phyloP scores from a whole-genome alignment of 2,113 vertebrate genomes.

The Lathamus discolor region DNA sequence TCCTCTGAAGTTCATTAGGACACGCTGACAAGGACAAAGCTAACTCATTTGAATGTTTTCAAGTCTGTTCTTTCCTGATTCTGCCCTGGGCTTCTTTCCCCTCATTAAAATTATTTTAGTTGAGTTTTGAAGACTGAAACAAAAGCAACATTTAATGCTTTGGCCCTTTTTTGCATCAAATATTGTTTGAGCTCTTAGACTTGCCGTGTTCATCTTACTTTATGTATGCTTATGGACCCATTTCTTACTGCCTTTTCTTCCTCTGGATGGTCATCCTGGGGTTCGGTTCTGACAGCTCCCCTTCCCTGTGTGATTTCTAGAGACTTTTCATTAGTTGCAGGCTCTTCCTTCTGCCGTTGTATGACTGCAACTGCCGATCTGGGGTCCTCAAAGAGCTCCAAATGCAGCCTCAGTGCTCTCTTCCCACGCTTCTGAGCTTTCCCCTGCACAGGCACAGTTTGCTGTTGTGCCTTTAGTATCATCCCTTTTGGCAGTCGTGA shows the following conservation, averaged over 20 bases:
- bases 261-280: neutral
- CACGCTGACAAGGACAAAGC: constrained; percentile 12
- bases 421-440: constrained; percentile 42
- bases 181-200: neutral
- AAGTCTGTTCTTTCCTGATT: constrained; percentile 10
- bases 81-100: constrained; percentile 30
- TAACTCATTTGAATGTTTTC: constrained; percentile 9
- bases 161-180: neutral
- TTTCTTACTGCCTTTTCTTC: neutral
- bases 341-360: constrained; percentile 7
- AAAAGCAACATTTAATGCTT: constrained; percentile 31
- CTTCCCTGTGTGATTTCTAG: neutral
- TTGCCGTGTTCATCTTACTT: neutral
- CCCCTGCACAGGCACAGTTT: constrained; percentile 19
- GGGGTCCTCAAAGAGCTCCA: constrained; percentile 19
- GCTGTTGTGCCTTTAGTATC: constrained; percentile 47
- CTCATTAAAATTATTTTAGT: constrained; percentile 56
- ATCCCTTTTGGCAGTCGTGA: constrained; percentile 6
- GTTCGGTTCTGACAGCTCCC: neutral
- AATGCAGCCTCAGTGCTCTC: constrained; percentile 3
- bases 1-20: constrained; percentile 52
- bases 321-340: neutral
- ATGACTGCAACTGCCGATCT: constrained; percentile 3
- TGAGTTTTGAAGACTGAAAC: constrained; percentile 30
- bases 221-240: neutral